Percentiles rank a stretch among this genome's conserved stretches.
phyloP scores from a whole-genome alignment of 1,140 invertebrate species.

The Mycetomoellerius zeteki region DNA sequence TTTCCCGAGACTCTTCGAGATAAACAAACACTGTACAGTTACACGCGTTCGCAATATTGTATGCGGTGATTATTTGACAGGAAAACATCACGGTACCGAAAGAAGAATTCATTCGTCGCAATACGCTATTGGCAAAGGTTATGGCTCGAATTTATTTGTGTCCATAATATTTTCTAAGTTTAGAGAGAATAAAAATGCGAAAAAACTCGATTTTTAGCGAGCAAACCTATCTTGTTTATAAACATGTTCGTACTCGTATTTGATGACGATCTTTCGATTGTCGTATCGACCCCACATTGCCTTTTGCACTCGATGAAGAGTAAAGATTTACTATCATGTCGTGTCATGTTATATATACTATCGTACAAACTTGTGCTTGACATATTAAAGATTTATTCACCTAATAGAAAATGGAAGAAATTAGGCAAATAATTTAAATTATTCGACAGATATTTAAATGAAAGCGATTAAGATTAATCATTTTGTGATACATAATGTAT shows the following conservation, averaged over 20 bases:
- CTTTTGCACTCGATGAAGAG: slow-evolving; percentile 9
- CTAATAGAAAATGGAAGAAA: neutral
- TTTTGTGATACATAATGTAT: no score
- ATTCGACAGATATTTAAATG: neutral
- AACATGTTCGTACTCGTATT: slow-evolving; percentile 14
- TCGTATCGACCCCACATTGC: slow-evolving; percentile 22
- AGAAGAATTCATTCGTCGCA: slow-evolving; percentile 15
- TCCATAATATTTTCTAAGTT: neutral
- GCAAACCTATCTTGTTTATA: slow-evolving; percentile 15
- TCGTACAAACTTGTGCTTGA: neutral
- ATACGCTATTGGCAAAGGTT: neutral
- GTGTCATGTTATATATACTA: neutral
- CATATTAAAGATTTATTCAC: neutral
- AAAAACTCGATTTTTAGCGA: slow-evolving; percentile 29
- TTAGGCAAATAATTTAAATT: neutral
- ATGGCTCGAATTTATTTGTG: slow-evolving; percentile 1
- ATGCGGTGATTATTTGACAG: slow-evolving; percentile 43
- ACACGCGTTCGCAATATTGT: neutral
- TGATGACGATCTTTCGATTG: slow-evolving; percentile 22
- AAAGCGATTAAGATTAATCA: neutral
- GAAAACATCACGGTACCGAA: neutral
- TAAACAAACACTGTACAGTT: neutral
- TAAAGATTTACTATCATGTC: slow-evolving; percentile 16
- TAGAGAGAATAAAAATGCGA: slow-evolving; percentile 13
- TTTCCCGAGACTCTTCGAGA: slow-evolving; percentile 15